Evolutionary conservation across 2,797 vertebrate species (phyloP), one percentile per base, ranked within the genome.

Genomic region (Myoxocephalus aenaeus): DNA sequence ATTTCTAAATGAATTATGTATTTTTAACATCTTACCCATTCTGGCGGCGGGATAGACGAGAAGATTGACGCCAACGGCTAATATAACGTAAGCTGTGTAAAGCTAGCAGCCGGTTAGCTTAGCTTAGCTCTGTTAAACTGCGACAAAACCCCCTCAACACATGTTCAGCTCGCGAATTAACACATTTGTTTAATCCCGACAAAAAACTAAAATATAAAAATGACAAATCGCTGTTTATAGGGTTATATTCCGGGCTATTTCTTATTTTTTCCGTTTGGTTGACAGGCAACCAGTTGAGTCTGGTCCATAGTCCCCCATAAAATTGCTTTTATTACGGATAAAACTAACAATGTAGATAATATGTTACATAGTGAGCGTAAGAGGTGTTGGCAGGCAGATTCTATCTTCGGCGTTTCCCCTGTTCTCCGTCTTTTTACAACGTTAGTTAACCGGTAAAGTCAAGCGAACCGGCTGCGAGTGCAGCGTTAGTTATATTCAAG

Each of bases 181-280:
- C n/a, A 15, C 15, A 38, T 12, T 56, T 4, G 5, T 6, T 63
- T 46, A 4, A 22, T 11, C 6, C 0, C 8, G 36, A 46, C 8
- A 25, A 57, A 48, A 58, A 48, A 4, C 4, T 0, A 70, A 70
- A 38, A 38, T 25, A 4, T 12, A 36, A 36, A 48, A 46, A 17
- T 1, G 0, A 17, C n/a, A 58, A 20, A 25, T 57, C 2, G 0
- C 7, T 0, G 2, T 48, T 40, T 12, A 48, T 6, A 1, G 7
- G 46, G 11, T 36, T 20, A 25, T 20, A 8, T 46, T 1, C 4
- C 0, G 1, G 25, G 36, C 34, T 1, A 29, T 36, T 13, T 42
- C 13, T 42, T 13, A 3, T 12, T 13, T 42, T 7, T 42, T 2
- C 25, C 12, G 13, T 42, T 42, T 42, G 12, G 7, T 42, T 42